Percentiles rank a stretch among this genome's conserved stretches.
phyloP scores from a whole-genome alignment of 2,113 vertebrate genomes.

The Entomyzon cyanotis region DNA sequence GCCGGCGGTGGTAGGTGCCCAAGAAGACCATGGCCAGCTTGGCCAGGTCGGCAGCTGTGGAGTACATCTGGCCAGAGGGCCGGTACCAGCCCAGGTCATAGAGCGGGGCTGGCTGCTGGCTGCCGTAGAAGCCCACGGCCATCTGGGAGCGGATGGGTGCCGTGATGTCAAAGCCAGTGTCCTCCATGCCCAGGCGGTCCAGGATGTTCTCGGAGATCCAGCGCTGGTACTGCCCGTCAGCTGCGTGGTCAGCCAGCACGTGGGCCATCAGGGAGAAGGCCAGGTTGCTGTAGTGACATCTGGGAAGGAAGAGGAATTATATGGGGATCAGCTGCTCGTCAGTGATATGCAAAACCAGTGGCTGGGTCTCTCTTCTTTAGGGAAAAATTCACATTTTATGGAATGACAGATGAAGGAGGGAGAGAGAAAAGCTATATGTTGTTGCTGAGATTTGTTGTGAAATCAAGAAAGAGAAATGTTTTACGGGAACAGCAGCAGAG shows the following conservation, averaged over 20 bases:
- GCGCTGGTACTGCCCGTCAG: constrained; percentile 81
- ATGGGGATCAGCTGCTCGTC: background rate
- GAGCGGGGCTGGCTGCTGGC: constrained; percentile 78
- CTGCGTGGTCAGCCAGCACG: constrained; percentile 76
- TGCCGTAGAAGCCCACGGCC: constrained; percentile 86
- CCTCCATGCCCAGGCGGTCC: constrained; percentile 83
- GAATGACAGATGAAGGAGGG: background rate
- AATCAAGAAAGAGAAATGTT: background rate
- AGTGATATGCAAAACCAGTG: background rate
- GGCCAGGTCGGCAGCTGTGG: constrained; percentile 87
- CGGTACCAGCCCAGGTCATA: constrained; percentile 92
- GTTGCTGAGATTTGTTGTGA: background rate
- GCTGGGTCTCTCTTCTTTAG: background rate
- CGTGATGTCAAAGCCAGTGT: constrained; percentile 85
- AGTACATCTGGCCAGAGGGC: constrained; percentile 93
- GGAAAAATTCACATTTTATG: background rate
- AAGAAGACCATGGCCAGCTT: constrained; percentile 85
- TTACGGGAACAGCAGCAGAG: background rate
- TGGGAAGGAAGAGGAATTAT: constrained; percentile 9
- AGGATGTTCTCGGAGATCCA: constrained; percentile 86
- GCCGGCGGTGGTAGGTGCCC: constrained; percentile 69
- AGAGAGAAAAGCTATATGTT: background rate
- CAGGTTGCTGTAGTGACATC: constrained; percentile 93
- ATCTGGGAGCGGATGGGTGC: constrained; percentile 73
- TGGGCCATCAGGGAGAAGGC: constrained; percentile 90